Base-by-base conservation (phyloP, 2,797 vertebrate genomes). In the Poecilia picta region DNA sequence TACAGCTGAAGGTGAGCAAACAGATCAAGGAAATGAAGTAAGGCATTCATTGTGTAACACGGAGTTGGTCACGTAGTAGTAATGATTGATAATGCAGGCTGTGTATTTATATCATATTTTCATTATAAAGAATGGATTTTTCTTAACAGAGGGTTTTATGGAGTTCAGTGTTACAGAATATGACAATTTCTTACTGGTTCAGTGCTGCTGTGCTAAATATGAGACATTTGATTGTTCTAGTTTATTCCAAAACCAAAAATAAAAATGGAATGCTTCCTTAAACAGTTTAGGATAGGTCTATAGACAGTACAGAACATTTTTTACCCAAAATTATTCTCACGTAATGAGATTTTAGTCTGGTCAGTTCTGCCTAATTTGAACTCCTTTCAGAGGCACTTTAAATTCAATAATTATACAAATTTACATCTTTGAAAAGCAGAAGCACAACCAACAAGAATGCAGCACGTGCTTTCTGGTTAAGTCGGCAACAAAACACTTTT, bases 81-180 rank as follows among this genome's bases (percentile, higher is more conserved):
- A 8, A 28, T 70, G 47, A 82, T 79, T 43, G 31, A 45, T 75
- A 49, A 23, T 68, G 45, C 16, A 78, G 41, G 47, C 39, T 18
- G 41, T 79, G 53, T 15, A 15, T 70, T 70, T 12, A 70, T 43
- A 43, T n/a, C 1, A 43, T 15, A 16, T 28, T 73, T 39, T 51
- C 36, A 33, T 28, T 64, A 13, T 23, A 73, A 39, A 8, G 0
- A 41, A 49, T n/a, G 18, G 4, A 49, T 36, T 73, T 72, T 73
- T 23, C 33, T 25, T 11, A 68, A 41, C 20, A 12, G 8, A 41
- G 36, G 18, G 8, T 36, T 73, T 31, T n/a, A 46, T 49, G 6
- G 5, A 18, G 23, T 46, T 45, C 36, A 31, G 15, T 49, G 8
- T 47, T 36, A 12, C 11, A 73, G 31, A 33, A 49, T 39, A 73